Percentiles rank a stretch among this genome's conserved stretches.
phyloP scores from a whole-genome alignment of 2,113 vertebrate genomes.

The Sinocyclocheilus grahami region DNA sequence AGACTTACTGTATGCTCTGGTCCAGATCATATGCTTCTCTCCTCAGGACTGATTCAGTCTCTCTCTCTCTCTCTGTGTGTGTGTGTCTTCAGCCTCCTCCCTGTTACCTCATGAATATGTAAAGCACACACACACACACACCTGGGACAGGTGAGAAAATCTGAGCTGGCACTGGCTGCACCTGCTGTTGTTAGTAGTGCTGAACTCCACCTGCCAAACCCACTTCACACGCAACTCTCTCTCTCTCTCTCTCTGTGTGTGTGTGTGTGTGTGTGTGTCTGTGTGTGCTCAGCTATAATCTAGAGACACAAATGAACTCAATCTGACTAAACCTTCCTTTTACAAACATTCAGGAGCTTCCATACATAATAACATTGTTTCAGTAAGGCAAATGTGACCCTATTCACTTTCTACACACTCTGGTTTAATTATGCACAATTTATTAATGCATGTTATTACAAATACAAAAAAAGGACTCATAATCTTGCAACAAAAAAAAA shows the following conservation, averaged over 20 bases:
- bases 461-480: neutral
- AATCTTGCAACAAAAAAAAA: neutral
- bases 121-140: neutral
- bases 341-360: neutral
- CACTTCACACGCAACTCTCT: constrained; percentile 57
- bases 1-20: neutral
- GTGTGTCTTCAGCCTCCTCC: constrained; percentile 21
- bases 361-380: neutral
- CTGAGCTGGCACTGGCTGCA: constrained; percentile 39
- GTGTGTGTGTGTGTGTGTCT: neutral
- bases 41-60: constrained; percentile 41
- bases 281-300: neutral
- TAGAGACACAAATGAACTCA: neutral
- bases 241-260: constrained; percentile 21
- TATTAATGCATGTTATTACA: neutral
- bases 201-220: constrained; percentile 72
- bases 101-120: constrained; percentile 42
- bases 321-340: neutral
- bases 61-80: neutral
- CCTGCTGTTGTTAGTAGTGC: constrained; percentile 22
- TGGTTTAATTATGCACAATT: neutral
- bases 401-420: neutral
- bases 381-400: neutral
- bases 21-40: constrained; percentile 47
- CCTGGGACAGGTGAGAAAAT: constrained; percentile 58